Evolutionary conservation across 2,113 vertebrate species (phyloP), one percentile per base, ranked within the genome.

Genomic region (Osmerus eperlanus): DNA sequence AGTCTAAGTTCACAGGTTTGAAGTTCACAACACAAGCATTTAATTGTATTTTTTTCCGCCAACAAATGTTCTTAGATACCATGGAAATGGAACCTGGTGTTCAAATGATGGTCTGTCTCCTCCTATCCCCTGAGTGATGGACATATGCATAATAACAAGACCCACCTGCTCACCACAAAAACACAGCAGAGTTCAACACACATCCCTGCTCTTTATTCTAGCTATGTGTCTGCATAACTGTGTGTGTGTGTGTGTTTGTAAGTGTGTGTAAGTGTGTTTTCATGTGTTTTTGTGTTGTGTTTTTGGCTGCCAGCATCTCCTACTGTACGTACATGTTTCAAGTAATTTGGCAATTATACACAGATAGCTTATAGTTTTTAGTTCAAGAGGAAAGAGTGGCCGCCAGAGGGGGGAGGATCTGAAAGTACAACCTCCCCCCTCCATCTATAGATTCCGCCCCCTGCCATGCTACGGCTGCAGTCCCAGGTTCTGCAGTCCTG

Each of bases 311-410:
- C 91, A 91, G 90, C 90, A 90, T 91, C 85, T 91, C 84, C 90
- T 91, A 90, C 85, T 87, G 86, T 88, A 81, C 32, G 64, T 51
- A 63, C 61, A 63, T 85, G 84, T 91, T 91, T 93, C 92, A 93
- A 93, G 92, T 93, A 91, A 91, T 93, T 93, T 93, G 92, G 91
- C 92, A 93, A 92, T 47, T 91, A 89, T 92, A 93, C 91, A 93
- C 83, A 91, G 86, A 89, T 91, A 93, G 92, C 92, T 93, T 93
- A 93, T 93, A 16, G 29, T 87, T 81, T 89, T 90, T 87, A 80
- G 83, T 86, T 89, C 83, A 81, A 90, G 87, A 86, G 89, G 32
- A 91, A 89, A 83, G 66, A 87, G 89, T 90, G 90, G 90, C 89
- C 89, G 90, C 87, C 81, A 76, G 76, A 89, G 82, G 84, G 80